Base-by-base conservation (phyloP, 2,113 vertebrate genomes). In the Peromyscus leucopus region DNA sequence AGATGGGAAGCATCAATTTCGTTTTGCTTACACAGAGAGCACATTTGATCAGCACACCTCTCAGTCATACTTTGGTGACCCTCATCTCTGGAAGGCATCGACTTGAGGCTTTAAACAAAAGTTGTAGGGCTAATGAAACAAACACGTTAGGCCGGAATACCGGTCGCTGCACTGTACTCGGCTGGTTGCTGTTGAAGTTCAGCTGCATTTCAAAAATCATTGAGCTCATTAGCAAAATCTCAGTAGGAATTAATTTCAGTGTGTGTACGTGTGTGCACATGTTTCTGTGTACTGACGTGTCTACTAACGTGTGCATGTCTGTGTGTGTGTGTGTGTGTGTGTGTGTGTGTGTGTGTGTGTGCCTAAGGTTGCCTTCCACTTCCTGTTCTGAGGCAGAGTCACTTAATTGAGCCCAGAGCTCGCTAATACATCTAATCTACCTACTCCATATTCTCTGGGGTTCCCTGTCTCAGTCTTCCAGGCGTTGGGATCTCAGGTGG, bases 171-270 rank as follows among this genome's bases (percentile, higher is more conserved):
- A 94, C 97, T 97, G 97, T 74, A 17, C 31, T 65, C 59, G 89
- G 48, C 94, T 85, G 97, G 97, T 90, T 94, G 55, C 61, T 96
- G 98, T 97, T 55, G 28, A 75, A 98, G 96, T 98, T 98, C 86
- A 96, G 65, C 63, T 72, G n/a, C 67, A 95, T 96, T 97, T 93
- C 90, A 67, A 67, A 48, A 36, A 48, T 48, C 67, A 33, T 48
- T 51, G 33, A 55, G 65, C 8, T 15, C 55, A 36, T 69, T 55
- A 16, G 11, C 46, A 55, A 83, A 71, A 51, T 71, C 55, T 71
- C 31, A 31, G n/a, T 26, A 89, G 26, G 13, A n/a, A 55, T 72
- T 24, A n/a, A 55, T 88, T 74, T 57, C 72, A 36, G 63, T 22
- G 39, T 63, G 26, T 85, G 26, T 61, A 9, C 9, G 6, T 61